Conservation (phyloP, 1,140 invertebrate genomes). For the Stenopsyche tienmushanensis region DNA sequence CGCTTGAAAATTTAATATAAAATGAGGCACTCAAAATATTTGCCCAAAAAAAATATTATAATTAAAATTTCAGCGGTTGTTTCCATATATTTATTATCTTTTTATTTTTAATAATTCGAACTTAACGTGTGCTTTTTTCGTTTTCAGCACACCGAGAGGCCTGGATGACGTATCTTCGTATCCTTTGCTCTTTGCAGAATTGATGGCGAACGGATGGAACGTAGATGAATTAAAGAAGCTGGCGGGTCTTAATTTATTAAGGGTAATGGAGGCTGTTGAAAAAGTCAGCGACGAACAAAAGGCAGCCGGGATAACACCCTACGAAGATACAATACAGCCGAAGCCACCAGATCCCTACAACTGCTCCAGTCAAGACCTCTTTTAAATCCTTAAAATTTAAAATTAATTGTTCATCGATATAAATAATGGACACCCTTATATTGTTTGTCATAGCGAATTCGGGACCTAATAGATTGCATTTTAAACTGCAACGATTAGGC, state of each 20-base stretch:
- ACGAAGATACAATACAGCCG: constrained; percentile 51
- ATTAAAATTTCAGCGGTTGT: not conserved
- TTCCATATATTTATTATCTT: not conserved
- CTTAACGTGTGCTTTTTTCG: not conserved
- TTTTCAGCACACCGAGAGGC: constrained; percentile 74
- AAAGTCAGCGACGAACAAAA: constrained; percentile 60
- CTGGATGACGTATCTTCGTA: constrained; percentile 91
- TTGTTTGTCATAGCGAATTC: not conserved
- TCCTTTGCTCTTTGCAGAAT: constrained; percentile 80
- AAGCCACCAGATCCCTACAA: constrained; percentile 50
- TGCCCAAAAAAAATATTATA: not conserved
- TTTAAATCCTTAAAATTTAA: constrained; percentile 9
- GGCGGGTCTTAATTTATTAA: constrained; percentile 81
- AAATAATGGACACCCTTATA: not conserved
- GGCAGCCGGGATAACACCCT: constrained; percentile 49
- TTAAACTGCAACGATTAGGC: too few species aligned
- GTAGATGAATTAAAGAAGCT: constrained; percentile 83
- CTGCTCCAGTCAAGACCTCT: constrained; percentile 50
- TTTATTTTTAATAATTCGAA: not conserved
- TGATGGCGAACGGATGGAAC: constrained; percentile 80
- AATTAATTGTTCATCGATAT: not conserved
- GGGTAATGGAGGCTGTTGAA: constrained; percentile 71
- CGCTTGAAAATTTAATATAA: not conserved
- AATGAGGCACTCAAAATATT: not conserved
- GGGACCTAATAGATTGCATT: not conserved